phyloP scores from a whole-genome alignment of 2,888 invertebrate species.

The Rotaria socialis region DNA sequence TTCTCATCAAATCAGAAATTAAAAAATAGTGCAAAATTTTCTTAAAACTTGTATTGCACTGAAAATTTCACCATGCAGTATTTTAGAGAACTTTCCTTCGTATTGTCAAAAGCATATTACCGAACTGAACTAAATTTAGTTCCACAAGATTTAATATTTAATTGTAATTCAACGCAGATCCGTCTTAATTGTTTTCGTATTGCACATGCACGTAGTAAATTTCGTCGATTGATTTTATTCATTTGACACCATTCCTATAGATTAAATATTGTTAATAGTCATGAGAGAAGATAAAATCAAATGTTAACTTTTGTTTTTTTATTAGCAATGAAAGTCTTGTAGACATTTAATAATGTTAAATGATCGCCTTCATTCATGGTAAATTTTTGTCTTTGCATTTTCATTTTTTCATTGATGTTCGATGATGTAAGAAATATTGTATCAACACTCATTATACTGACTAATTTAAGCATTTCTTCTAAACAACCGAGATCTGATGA shows the following conservation, averaged over 20 bases:
- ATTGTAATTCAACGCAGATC: slow-evolving; percentile 67
- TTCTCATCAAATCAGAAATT: no score
- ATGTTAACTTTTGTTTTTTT: slow-evolving; percentile 63
- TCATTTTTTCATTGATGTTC: slow-evolving; percentile 73
- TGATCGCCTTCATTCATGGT: slow-evolving; percentile 82
- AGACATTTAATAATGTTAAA: slow-evolving; percentile 81
- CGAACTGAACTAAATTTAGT: slow-evolving; percentile 59
- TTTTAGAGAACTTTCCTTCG: no score
- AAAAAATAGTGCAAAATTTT: no score
- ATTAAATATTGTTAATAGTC: background rate
- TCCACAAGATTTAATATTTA: slow-evolving; percentile 68
- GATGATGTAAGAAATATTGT: slow-evolving; percentile 73
- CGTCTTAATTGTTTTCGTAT: slow-evolving; percentile 74
- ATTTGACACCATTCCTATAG: slow-evolving; percentile 77
- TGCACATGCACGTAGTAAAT: slow-evolving; percentile 74
- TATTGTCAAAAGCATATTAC: slow-evolving; percentile 48
- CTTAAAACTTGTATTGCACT: no score
- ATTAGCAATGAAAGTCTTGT: slow-evolving; percentile 71
- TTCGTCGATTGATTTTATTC: slow-evolving; percentile 77
- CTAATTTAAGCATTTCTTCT: slow-evolving; percentile 72
- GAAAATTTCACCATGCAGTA: no score
- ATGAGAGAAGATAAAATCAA: slow-evolving; percentile 50
- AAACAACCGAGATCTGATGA: slow-evolving; percentile 69
- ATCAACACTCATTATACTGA: slow-evolving; percentile 82
- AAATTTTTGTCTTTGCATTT: slow-evolving; percentile 72